Evolutionary conservation across 2,113 vertebrate genomes (phyloP), one percentile per base, ranked within the genome.

Genomic region (Sphyrna mokarran): DNA sequence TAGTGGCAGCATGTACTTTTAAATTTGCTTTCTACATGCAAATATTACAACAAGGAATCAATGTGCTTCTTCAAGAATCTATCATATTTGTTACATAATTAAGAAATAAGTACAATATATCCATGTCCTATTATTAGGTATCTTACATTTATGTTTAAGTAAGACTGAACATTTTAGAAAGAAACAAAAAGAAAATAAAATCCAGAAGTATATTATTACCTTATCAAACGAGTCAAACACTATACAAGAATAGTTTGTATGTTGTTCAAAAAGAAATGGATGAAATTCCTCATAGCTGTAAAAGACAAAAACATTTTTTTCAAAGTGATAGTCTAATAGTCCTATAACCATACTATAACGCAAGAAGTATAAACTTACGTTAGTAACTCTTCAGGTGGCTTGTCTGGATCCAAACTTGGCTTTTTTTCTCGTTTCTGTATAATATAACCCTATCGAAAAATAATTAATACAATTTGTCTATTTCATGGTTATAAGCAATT

Each of bases 281-380:
- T 99, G 99, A 97, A 99, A 99, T 96, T 99, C 99, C 96, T 99
- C 99, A 96, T 99, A 99, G 97, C 99, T 99, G 97, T 96, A 97
- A 97, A 97, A 97, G 70, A 97, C 94, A 48, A 86, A 89, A 83
- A 58, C 58, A 72, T 66, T n/a, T 80, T 7, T 95, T 95, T 69
- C 66, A 68, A 87, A 70, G 1, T 11, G 89, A n/a, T n/a, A 13
- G 6, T 93, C 89, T 93, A 37, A 37, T 37, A 66, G 37, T n/a
- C 2, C 13, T 68, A 85, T 14, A 26, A 68, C 14, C 40, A 70
- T 23, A 95, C 33, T 48, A 37, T 20, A 85, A 66, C 4, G 43
- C 43, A 18, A 95, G 1, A 87, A n/a, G 14, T 48, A 26, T 26
- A 54, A 6, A 96, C 98, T 97, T 98, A 99, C 99, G 99, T 99